Evolutionary conservation across 1,140 invertebrate species (phyloP).

Genomic region (Saccostrea cuccullata): DNA sequence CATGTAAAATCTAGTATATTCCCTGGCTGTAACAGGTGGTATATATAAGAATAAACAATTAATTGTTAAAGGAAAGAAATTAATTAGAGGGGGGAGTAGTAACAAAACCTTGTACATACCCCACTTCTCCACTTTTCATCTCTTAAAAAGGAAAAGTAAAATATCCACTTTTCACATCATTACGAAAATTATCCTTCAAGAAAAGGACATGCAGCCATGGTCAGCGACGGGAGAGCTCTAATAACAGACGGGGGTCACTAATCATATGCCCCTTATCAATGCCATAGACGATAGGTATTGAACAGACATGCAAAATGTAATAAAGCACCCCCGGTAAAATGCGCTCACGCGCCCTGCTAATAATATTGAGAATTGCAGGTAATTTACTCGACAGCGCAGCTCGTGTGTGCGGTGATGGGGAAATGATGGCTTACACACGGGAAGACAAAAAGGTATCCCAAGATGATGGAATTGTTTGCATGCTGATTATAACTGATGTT

Average conservation of each 20-base stretch:
- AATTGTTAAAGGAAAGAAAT: too few relatives aligned
- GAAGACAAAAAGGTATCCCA: background rate
- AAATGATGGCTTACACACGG: background rate
- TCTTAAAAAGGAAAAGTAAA: background rate
- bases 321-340: background rate
- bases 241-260: background rate
- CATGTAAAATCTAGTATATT: too few relatives aligned
- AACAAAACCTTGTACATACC: background rate
- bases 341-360: background rate
- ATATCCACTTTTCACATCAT: background rate
- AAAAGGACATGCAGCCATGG: background rate
- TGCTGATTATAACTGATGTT: too few relatives aligned
- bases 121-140: slow-evolving; percentile 24
- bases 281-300: background rate
- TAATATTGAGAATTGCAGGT: background rate
- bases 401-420: background rate
- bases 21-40: too few relatives aligned
- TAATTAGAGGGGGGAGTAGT: too few relatives aligned
- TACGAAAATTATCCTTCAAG: background rate
- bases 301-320: background rate
- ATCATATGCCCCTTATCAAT: background rate
- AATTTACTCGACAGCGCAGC: background rate
- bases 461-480: background rate
- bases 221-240: background rate
- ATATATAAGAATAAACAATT: too few relatives aligned